Conservation (phyloP, 2,888 invertebrate species). For the Perdita meconis region DNA sequence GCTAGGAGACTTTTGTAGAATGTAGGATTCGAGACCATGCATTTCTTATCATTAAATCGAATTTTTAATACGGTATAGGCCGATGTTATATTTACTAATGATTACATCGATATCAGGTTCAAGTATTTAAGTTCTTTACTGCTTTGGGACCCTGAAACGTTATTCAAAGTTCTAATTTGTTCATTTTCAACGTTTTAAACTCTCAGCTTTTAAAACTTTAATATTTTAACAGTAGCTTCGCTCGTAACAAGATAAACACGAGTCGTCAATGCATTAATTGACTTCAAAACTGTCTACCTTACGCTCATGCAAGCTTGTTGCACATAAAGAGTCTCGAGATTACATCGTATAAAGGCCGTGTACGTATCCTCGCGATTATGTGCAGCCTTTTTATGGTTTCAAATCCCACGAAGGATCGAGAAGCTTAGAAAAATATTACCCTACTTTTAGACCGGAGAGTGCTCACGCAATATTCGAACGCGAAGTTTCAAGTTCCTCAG, state of each 20-base stretch:
- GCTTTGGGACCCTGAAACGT: not conserved
- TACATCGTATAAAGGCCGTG: no score
- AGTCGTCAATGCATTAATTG: no score
- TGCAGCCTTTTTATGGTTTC: conserved; percentile 15
- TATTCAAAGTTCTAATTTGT: not conserved
- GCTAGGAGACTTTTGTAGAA: not conserved
- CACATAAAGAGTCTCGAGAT: no score
- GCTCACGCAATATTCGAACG: not conserved
- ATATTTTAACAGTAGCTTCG: conserved; percentile 4
- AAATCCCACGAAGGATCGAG: not conserved
- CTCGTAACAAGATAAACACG: not conserved
- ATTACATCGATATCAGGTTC: not conserved
- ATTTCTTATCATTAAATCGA: conserved; percentile 23
- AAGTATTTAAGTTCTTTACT: not conserved
- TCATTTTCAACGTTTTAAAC: not conserved
- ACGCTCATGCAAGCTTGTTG: no score
- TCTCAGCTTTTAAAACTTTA: no score
- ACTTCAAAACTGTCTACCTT: no score
- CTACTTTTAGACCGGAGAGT: not conserved
- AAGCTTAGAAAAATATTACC: conserved; percentile 51
- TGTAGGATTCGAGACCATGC: conserved; percentile 27
- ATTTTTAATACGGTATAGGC: conserved; percentile 15
- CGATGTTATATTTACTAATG: no score
- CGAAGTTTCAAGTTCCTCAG: not conserved
- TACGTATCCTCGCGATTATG: conserved; percentile 10